phyloP scores from a whole-genome alignment of 2,797 vertebrate genomes.

The Graptemys geographica region DNA sequence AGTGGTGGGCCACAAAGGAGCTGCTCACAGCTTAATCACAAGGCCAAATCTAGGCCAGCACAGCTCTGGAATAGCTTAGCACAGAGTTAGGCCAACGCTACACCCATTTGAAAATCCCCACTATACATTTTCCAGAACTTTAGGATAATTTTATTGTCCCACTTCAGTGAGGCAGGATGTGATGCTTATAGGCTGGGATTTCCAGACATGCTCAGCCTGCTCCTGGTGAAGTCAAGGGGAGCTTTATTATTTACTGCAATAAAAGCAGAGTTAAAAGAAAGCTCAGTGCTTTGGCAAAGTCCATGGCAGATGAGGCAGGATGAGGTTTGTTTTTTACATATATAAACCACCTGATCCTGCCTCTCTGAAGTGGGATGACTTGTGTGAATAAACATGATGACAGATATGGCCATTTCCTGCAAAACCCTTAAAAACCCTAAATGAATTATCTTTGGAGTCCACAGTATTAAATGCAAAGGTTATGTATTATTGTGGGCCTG shows the following conservation, averaged over 20 bases:
- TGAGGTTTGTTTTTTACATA: not conserved
- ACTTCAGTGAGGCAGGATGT: fast-evolving
- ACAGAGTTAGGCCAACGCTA: not conserved
- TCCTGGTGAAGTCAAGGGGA: not conserved
- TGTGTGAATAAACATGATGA: not conserved
- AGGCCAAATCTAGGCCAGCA: not conserved
- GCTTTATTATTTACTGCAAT: fast-evolving
- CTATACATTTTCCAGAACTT: constrained; percentile 6
- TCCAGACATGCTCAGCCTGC: not conserved
- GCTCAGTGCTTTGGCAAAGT: not conserved
- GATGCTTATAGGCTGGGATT: not conserved
- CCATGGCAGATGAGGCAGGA: not conserved
- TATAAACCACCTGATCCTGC: not conserved
- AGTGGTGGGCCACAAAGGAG: not conserved
- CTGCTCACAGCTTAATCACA: not conserved
- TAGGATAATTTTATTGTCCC: not conserved
- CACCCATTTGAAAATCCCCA: not conserved
- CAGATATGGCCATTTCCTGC: no score
- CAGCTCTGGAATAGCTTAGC: not conserved
- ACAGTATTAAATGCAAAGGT: no score
- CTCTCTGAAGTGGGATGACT: not conserved
- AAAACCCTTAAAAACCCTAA: no score
- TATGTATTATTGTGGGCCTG: no score
- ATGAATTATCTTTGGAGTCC: no score
- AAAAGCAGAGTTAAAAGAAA: fast-evolving